Evolutionary conservation across 1,140 invertebrate species (phyloP), one percentile per base, ranked within the genome.

Genomic region (Chironomus tepperi): DNA sequence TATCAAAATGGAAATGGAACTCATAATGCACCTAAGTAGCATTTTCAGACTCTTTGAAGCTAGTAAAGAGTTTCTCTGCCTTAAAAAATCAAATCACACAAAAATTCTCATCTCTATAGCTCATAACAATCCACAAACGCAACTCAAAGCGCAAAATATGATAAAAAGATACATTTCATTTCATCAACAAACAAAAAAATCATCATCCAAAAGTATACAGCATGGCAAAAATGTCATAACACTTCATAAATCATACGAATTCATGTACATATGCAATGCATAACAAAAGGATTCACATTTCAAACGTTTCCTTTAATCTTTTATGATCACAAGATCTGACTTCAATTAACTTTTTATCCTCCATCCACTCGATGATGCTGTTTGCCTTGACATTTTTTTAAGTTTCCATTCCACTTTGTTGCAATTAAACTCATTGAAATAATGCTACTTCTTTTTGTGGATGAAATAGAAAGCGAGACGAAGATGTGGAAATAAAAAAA

Each of bases 351-450:
- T 57, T 57, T 57, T 57, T 47, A n/a, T 57, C 12, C 47, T 15
- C n/a, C n/a, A n/a, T 57, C 47, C n/a, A n/a, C 12, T 12, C n/a
- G 12, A 5, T 57, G 12, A n/a, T n/a, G 12, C n/a, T 57, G 7
- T n/a, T 57, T 57, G 12, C 12, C 15, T 15, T 15, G 12, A 2
- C 2, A 3, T 57, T 57, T 15, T n/a, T 57, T 15, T 57, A n/a
- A 5, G 3, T 57, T 57, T 57, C 12, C 47, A 15, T 57, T 12
- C 47, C 47, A 12, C 47, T 57, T 15, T 57, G 47, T 57, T 57
- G 47, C 47, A 57, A 57, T 57, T 57, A 57, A 57, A 57, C 47
- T 57, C 47, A 57, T 57, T 57, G 47, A 57, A 57, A 57, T 47
- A 15, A 57, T n/a, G n/a, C 24, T 34, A 34, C 24, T 34, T 34